Evolutionary conservation across 2,797 vertebrate species (phyloP).

Genomic region (Sebastes taczanowskii): DNA sequence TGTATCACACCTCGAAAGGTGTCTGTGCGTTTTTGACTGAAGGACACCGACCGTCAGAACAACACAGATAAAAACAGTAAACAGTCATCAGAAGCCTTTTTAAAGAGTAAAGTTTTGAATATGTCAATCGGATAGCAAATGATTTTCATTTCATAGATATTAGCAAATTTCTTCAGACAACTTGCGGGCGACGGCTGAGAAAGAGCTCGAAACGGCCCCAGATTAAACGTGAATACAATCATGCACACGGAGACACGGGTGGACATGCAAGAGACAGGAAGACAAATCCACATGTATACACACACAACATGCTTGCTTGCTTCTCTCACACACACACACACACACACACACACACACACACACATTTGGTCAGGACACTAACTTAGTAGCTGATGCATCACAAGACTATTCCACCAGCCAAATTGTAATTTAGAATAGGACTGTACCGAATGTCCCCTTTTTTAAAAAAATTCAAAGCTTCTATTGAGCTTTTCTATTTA

Average conservation of each 20-base stretch:
- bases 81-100: constrained; percentile 60
- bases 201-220: constrained; percentile 4
- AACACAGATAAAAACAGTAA: constrained; percentile 26
- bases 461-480: too few species aligned
- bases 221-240: constrained; percentile 47
- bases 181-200: not conserved
- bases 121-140: not conserved
- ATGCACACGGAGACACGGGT: constrained; percentile 61
- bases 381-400: not conserved
- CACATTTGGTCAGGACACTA: not conserved
- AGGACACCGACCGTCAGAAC: constrained; percentile 6
- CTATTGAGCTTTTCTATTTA: too few species aligned
- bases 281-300: constrained; percentile 24
- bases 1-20: constrained; percentile 2
- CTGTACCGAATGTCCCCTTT: too few species aligned
- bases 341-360: not conserved
- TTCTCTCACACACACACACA: not conserved
- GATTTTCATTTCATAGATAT: constrained; percentile 2
- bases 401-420: not conserved
- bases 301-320: constrained; percentile 33
- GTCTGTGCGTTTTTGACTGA: constrained; percentile 32
- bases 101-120: constrained; percentile 3
- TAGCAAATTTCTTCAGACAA: constrained; percentile 10
- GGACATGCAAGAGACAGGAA: constrained; percentile 65
- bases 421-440: not conserved